These are phyloP conservation scores for Orthosia gothica DNA, from an alignment of 2,888 invertebrate species.

Conservation along the genomic window DNA sequence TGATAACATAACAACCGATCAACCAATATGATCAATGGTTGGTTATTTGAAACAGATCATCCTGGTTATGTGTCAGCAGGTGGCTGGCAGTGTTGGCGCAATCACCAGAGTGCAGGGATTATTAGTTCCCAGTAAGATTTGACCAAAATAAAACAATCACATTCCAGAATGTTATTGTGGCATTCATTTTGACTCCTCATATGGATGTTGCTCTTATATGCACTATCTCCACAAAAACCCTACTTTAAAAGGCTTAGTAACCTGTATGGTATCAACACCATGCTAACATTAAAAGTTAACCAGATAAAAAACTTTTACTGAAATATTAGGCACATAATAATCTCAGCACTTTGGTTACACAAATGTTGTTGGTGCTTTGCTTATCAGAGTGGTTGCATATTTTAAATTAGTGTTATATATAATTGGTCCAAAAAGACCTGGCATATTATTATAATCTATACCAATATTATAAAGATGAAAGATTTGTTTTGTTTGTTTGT, in stretches of 20 bases:
- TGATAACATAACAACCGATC: slow-evolving; percentile 2
- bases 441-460: too few species aligned
- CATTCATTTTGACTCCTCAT: background rate
- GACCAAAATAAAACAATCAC: background rate
- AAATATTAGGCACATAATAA: background rate
- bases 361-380: background rate
- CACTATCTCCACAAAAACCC: background rate
- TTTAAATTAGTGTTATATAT: background rate
- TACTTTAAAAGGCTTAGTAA: background rate
- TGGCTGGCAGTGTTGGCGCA: background rate
- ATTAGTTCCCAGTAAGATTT: background rate
- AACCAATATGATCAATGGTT: background rate
- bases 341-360: background rate
- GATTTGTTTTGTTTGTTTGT: too few species aligned
- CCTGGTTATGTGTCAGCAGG: background rate
- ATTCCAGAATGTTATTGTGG: background rate
- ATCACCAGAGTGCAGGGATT: background rate
- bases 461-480: too few species aligned
- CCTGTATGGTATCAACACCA: background rate
- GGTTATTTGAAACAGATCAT: background rate
- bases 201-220: background rate
- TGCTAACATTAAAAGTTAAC: background rate
- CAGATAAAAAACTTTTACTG: background rate
- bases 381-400: background rate
- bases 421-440: background rate